Evolutionary conservation across 1,140 invertebrate species (phyloP), one percentile per base, ranked within the genome.

Genomic region (Lasioglossum albipes): DNA sequence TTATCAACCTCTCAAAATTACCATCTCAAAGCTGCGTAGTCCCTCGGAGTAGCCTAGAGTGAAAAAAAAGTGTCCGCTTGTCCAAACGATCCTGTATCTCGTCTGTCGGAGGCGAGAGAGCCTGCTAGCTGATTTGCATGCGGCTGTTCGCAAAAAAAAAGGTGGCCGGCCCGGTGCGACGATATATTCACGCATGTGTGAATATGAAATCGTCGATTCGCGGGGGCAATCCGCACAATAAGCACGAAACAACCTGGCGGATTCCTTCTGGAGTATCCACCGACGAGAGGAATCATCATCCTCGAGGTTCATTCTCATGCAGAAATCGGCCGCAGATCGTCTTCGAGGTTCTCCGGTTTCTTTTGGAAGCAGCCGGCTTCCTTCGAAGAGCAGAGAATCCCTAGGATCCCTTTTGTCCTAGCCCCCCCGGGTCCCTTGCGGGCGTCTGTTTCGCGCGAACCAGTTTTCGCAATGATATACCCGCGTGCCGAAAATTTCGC

Each of bases 381-480:
- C 18, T 5, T 59, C 5, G 20, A 22, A 45, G 16, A 22, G 52
- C 2, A 16, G 20, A 22, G 9, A 16, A 54, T 54, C 71, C 52
- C 65, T 27, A 16, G 16, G 20, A 52, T 42, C 20, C 16, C 75
- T 73, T 80, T 86, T 84, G 31, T 82, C 59, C 77, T 59, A 66
- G 64, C 16, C 9, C 9, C 12, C 41, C 41, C n/a, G 9, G 7
- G 12, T 36, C 13, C 62, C 22, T 49, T 52, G 69, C 70, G 27
- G 22, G 18, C 52, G 66, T 61, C 64, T 83, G 67, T 85, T 80
- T 85, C 62, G 68, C 83, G 84, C 82, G 79, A 86, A 87, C 88
- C 85, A 90, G 88, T 89, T 91, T 90, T 90, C 84, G 84, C 85
- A 79, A 88, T 61, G 81, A 76, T 66, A 42, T 54, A 68, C 54